phyloP scores from a whole-genome alignment of 2,797 vertebrate genomes.

The Pangasius djambal region DNA sequence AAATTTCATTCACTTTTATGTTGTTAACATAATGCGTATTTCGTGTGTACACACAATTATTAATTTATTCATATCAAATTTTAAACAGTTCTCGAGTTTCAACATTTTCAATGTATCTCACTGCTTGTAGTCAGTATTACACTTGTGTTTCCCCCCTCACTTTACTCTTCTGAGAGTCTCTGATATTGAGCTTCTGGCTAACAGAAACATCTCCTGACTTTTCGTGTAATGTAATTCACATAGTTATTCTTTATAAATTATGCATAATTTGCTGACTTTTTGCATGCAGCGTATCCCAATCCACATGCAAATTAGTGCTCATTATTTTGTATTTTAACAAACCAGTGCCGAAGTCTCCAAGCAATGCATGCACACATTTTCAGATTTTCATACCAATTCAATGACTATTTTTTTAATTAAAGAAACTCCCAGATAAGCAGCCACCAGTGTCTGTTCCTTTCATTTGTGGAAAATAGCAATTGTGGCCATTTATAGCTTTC shows the following conservation, averaged over 20 bases:
- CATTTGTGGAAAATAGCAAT: slow-evolving; percentile 3
- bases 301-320: slow-evolving; percentile 8
- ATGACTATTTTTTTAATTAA: background rate
- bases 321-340: slow-evolving; percentile 17
- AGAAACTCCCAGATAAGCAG: slow-evolving; percentile 20
- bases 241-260: slow-evolving; percentile 6
- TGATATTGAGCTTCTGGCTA: background rate
- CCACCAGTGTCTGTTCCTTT: slow-evolving; percentile 5
- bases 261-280: background rate
- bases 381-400: slow-evolving; percentile 13
- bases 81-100: background rate
- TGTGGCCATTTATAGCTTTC: background rate
- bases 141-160: background rate
- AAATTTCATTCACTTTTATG: background rate
- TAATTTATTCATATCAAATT: slow-evolving; percentile 2
- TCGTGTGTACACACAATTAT: background rate
- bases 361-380: slow-evolving; percentile 21
- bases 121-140: slow-evolving; percentile 8
- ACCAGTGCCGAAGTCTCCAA: slow-evolving; percentile 6
- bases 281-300: background rate
- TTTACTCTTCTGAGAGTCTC: background rate
- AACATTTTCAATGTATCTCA: background rate
- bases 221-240: background rate
- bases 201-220: slow-evolving; percentile 2
- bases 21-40: background rate